A percentile compares a stretch with the other conserved stretches of the same genome.
These are phyloP conservation scores for Microctonus hyperodae DNA, from an alignment of 2,888 invertebrate genomes.

Conservation along the genomic window DNA sequence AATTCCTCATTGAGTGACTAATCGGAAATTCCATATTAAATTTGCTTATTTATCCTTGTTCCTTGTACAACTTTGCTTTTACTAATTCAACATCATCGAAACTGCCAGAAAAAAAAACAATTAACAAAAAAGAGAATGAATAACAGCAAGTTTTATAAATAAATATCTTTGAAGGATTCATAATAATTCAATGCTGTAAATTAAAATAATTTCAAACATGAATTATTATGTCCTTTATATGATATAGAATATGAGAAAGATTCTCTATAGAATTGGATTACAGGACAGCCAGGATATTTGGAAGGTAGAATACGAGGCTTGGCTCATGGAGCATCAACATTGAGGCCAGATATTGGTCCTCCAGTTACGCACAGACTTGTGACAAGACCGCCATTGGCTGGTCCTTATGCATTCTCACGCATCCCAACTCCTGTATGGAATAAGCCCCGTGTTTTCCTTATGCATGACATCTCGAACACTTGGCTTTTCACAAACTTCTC, in stretches of 20 bases:
- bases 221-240: background rate
- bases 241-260: background rate
- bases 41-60: background rate
- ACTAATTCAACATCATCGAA: conserved; percentile 4
- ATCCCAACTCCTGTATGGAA: conserved; percentile 82
- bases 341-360: conserved; percentile 65
- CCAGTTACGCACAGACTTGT: conserved; percentile 63
- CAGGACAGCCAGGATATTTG: conserved; percentile 56
- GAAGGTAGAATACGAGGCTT: conserved; percentile 60
- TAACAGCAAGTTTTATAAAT: background rate
- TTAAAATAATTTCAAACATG: background rate
- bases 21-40: background rate
- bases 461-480: conserved; percentile 73
- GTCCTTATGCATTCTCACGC: conserved; percentile 89
- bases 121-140: background rate
- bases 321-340: conserved; percentile 55
- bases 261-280: conserved; percentile 44
- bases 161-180: background rate
- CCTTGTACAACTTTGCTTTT: background rate
- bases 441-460: conserved; percentile 81
- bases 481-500: conserved; percentile 88
- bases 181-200: background rate
- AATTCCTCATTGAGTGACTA: no score
- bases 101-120: background rate
- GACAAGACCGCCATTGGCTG: conserved; percentile 79